Percentiles rank a stretch among this genome's conserved stretches.
phyloP scores from a whole-genome alignment of 2,888 invertebrate species.

The Chrysotoxum bicinctum region DNA sequence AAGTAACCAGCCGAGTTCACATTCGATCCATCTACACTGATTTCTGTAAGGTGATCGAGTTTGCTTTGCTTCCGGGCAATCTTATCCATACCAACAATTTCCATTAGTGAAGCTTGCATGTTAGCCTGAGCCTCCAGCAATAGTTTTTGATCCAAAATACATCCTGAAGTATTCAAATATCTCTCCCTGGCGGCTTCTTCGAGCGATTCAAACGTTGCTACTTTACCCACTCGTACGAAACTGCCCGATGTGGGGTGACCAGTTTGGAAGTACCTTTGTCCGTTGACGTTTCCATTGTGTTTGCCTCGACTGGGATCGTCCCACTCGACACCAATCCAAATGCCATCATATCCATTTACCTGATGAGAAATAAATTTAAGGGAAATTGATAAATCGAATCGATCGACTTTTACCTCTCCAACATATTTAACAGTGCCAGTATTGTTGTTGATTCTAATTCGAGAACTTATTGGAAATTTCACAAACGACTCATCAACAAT shows the following conservation, averaged over 20 bases:
- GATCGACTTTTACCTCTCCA: constrained; percentile 84
- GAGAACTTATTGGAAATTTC: constrained; percentile 79
- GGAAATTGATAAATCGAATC: not conserved
- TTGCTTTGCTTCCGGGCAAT: constrained; percentile 85
- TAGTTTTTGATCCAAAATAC: constrained; percentile 85
- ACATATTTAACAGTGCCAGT: constrained; percentile 88
- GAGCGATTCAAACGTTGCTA: constrained; percentile 87
- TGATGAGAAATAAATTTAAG: constrained; percentile 56
- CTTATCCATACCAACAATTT: constrained; percentile 95
- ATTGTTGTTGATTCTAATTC: constrained; percentile 79
- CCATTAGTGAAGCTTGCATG: constrained; percentile 91
- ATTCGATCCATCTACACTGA: constrained; percentile 79
- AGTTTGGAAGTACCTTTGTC: constrained; percentile 90
- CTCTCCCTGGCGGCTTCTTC: constrained; percentile 88
- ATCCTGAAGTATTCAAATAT: constrained; percentile 82
- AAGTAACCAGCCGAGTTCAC: constrained; percentile 87
- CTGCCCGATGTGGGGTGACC: constrained; percentile 92
- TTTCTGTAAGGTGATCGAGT: constrained; percentile 79
- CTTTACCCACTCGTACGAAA: constrained; percentile 92
- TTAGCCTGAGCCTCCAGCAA: constrained; percentile 86
- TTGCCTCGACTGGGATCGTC: constrained; percentile 94
- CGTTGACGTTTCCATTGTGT: constrained; percentile 94
- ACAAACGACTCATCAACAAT: constrained; percentile 80
- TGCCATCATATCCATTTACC: constrained; percentile 86
- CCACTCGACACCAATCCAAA: constrained; percentile 99